Base-by-base conservation (phyloP, 2,113 vertebrate species). In the Gambusia holbrooki region DNA sequence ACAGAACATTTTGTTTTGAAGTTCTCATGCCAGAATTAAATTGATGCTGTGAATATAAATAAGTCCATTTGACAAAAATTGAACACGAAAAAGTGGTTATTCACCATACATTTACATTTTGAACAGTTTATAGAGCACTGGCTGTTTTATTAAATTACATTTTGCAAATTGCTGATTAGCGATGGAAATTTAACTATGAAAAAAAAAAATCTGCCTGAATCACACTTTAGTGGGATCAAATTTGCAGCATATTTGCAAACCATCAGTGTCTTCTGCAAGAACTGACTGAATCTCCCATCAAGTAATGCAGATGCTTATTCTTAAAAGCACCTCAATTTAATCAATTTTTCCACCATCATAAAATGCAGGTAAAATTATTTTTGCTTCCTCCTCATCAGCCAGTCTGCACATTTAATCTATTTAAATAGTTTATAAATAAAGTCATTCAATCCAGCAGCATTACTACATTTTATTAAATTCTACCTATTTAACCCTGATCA, bases 1-100 rank as follows among this genome's bases (percentile, higher is more conserved):
- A 58, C 62, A 80, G 67, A 78, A 74, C 63, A 69, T 69, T 84
- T 84, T 82, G 62, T 86, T 81, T 76, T 51, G 2, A 62, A 79
- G 73, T 86, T 87, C 74, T 84, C 64, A 65, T 70, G n/a, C 71
- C 11, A 25, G 29, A 9, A n/a, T 33, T 28, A 25, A 37, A 65
- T 15, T 54, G 13, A 65, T 58, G 51, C 27, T 62, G 61, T 69
- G 13, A 30, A 66, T 64, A 27, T 58, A 30, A 62, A 72, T 28
- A 45, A 28, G 27, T 45, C 45, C 17, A 33, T 32, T 17, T 64
- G 62, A 14, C 17, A 63, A 32, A 33, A 32, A 32, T 32, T 32
- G 10, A 64, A 64, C 2, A 22, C 2, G 10, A 5, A 17, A 30
- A 32, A 58, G 25, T 19, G 5, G 45, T 19, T 30, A 30, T 63